These are phyloP conservation scores for Euplexia lucipara DNA, from an alignment of 2,888 invertebrate species.

Conservation along the genomic window DNA sequence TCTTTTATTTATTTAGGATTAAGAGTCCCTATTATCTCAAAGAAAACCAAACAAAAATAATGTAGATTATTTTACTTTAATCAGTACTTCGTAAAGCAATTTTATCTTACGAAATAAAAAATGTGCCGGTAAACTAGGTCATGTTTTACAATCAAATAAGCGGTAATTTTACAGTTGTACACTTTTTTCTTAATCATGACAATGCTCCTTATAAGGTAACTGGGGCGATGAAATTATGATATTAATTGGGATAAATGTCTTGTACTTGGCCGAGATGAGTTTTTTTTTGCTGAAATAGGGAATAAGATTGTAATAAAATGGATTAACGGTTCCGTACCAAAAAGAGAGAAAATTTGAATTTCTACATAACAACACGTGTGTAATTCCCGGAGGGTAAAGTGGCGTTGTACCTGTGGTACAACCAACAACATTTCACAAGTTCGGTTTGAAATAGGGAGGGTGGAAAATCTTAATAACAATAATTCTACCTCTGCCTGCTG, in stretches of 20 bases:
- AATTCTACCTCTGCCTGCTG: too few species aligned
- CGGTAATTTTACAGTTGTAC: background rate
- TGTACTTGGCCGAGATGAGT: slow-evolving; percentile 14
- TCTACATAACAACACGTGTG: too few species aligned
- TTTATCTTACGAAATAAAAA: slow-evolving; percentile 21
- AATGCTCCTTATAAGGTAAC: background rate
- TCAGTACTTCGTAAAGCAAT: background rate
- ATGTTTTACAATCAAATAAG: slow-evolving; percentile 19
- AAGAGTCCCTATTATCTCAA: background rate
- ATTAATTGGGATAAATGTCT: background rate
- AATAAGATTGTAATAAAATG: too few species aligned
- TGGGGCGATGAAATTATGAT: slow-evolving; percentile 1
- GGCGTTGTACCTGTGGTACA: too few species aligned
- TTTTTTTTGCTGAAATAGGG: background rate
- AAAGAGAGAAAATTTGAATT: too few species aligned
- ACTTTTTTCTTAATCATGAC: background rate
- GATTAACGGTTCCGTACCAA: too few species aligned
- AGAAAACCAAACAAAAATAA: background rate
- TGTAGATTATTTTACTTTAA: slow-evolving; percentile 11
- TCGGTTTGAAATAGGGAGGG: too few species aligned
- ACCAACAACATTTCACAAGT: too few species aligned
- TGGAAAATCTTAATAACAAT: too few species aligned
- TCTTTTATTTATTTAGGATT: slow-evolving; percentile 14
- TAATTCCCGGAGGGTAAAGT: too few species aligned
- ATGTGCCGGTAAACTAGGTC: slow-evolving; percentile 2